These are phyloP conservation scores for Eudemis profundana DNA, from an alignment of 2,888 invertebrate species.

Conservation along the genomic window DNA sequence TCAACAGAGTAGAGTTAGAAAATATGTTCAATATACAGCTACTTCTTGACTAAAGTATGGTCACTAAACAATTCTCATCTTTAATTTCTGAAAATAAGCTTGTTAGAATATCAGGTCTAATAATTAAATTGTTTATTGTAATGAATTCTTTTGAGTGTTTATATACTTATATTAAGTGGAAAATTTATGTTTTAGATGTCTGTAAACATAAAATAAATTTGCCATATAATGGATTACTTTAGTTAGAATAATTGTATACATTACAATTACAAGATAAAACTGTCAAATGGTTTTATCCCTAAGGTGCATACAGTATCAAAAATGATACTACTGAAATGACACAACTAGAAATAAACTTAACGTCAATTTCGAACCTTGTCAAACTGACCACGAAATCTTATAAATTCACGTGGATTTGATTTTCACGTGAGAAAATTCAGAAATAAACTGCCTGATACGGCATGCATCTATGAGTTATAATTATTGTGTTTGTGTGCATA, in stretches of 20 bases:
- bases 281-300: slow-evolving; percentile 1
- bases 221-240: slow-evolving; percentile 42
- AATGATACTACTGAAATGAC: no score
- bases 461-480: slow-evolving; percentile 2
- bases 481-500: slow-evolving; percentile 29
- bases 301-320: no score
- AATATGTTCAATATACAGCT: slow-evolving; percentile 81
- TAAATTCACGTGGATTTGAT: no score
- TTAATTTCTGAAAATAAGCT: slow-evolving; percentile 14
- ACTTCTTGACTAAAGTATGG: slow-evolving; percentile 80
- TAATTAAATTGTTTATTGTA: slow-evolving; percentile 27
- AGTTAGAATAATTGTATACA: slow-evolving; percentile 22
- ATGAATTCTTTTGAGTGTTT: slow-evolving; percentile 31
- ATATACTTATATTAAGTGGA: slow-evolving; percentile 24
- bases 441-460: no score
- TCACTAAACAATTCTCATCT: slow-evolving; percentile 50
- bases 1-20: slow-evolving; percentile 77
- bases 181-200: slow-evolving; percentile 32
- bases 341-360: no score
- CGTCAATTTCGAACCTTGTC: no score
- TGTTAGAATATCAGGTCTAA: slow-evolving; percentile 11
- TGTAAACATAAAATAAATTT: slow-evolving; percentile 36
- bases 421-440: no score
- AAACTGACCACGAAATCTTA: no score
- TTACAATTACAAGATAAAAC: slow-evolving; percentile 10